Evolutionary conservation across 2,797 vertebrate species (phyloP).

Genomic region (Prionace glauca): DNA sequence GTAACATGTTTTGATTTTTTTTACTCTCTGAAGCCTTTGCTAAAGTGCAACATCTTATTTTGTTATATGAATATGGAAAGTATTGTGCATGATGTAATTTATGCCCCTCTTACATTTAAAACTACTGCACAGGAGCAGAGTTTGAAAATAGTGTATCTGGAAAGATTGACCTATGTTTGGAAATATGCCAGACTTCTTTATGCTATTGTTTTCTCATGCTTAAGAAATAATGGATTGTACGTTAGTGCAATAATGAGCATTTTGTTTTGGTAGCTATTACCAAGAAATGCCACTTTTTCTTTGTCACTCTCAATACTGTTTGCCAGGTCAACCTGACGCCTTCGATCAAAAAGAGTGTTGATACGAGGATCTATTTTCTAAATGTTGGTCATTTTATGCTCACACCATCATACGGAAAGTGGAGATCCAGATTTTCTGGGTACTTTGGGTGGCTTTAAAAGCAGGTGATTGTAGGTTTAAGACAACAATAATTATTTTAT

Average conservation of each 20-base stretch:
- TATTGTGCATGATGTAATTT: conserved; percentile 25
- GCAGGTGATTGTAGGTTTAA: not conserved
- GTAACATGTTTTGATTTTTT: not conserved
- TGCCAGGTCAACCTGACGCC: not conserved
- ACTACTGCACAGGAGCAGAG: not conserved
- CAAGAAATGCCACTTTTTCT: not conserved
- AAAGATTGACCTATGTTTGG: not conserved
- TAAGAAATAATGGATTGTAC: not conserved
- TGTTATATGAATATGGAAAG: not conserved
- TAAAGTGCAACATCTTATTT: not conserved
- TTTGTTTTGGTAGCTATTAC: not conserved
- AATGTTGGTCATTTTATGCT: not conserved
- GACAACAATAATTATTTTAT: not conserved
- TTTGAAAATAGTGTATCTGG: not conserved
- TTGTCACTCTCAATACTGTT: not conserved
- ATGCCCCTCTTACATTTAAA: not conserved
- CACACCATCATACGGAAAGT: not conserved
- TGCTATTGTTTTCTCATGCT: not conserved
- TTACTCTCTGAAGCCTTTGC: not conserved
- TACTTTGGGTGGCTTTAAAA: not conserved
- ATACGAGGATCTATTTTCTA: not conserved
- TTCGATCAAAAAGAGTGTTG: not conserved
- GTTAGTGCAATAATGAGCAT: not conserved
- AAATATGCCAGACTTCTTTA: not conserved
- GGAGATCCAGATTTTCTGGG: not conserved